Conservation (phyloP, 2,113 vertebrate species). For the Corynorhinus townsendii region DNA sequence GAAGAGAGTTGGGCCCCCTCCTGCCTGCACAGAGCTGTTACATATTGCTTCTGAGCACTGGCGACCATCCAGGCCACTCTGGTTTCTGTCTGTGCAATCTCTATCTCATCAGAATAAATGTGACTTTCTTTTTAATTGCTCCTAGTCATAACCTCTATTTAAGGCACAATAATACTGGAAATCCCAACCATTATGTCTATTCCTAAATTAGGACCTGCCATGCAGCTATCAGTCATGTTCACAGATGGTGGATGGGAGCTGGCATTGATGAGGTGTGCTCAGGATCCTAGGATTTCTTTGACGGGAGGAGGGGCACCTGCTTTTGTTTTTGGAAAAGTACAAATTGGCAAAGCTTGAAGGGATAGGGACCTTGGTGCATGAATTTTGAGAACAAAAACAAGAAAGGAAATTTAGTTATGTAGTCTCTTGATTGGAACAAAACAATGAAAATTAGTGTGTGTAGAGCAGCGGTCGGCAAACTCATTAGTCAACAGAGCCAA, state of each 20-base stretch:
- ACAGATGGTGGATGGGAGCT: not conserved
- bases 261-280: not conserved
- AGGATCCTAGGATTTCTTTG: not conserved
- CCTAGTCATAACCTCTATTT: slow-evolving; percentile 11
- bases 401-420: not conserved
- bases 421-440: not conserved
- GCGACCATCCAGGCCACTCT: not conserved
- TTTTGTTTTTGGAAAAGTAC: not conserved
- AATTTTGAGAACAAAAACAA: slow-evolving; percentile 15
- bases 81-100: not conserved
- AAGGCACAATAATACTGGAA: slow-evolving; percentile 40
- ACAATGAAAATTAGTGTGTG: not conserved
- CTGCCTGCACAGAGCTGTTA: not conserved
- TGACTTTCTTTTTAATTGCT: slow-evolving; percentile 37
- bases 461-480: too few relatives aligned
- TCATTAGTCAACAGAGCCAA: too few relatives aligned
- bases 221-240: slow-evolving; percentile 33
- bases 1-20: not conserved
- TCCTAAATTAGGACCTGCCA: slow-evolving; percentile 39
- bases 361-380: not conserved
- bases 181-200: not conserved
- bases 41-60: slow-evolving; percentile 13
- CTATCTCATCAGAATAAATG: slow-evolving; percentile 26
- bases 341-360: not conserved
- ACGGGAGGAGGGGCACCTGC: not conserved